Conservation (phyloP, 2,797 vertebrate genomes). For the Pelochelys cantorii region DNA sequence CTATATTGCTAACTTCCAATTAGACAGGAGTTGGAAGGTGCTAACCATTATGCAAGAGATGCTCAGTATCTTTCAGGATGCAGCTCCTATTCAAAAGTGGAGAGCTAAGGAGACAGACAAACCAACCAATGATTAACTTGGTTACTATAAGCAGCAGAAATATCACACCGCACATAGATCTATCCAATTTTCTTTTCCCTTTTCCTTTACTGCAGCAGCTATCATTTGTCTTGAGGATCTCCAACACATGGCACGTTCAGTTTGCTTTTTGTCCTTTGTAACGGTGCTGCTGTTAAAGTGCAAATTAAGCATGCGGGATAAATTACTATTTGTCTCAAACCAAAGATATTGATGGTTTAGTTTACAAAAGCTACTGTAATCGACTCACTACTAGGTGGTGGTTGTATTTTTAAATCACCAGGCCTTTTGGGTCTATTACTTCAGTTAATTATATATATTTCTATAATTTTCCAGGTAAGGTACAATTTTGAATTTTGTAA, state of each 20-base stretch:
- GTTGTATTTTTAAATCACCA: constrained; percentile 12
- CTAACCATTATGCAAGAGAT: not conserved
- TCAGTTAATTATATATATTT: constrained; percentile 31
- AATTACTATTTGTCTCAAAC: constrained; percentile 44
- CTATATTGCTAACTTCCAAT: not conserved
- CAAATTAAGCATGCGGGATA: not conserved
- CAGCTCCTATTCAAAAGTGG: not conserved
- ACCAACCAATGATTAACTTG: not conserved
- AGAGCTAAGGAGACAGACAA: not conserved
- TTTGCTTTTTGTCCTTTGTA: not conserved
- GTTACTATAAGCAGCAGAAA: not conserved
- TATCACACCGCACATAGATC: not conserved
- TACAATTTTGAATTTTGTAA: constrained; percentile 5
- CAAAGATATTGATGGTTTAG: constrained; percentile 6
- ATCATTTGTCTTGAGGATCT: not conserved
- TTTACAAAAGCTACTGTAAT: constrained; percentile 44
- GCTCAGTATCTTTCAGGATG: fast-evolving
- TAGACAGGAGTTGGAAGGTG: not conserved
- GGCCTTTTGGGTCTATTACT: constrained; percentile 12
- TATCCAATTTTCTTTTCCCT: not conserved
- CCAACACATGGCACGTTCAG: not conserved
- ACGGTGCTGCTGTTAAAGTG: not conserved
- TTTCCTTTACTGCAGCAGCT: not conserved
- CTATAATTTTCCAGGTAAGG: constrained; percentile 55
- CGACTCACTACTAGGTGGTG: not conserved